Evolutionary conservation across 2,797 vertebrate species (phyloP), one percentile per base, ranked within the genome.

Genomic region (Pseudochirops corinnae): DNA sequence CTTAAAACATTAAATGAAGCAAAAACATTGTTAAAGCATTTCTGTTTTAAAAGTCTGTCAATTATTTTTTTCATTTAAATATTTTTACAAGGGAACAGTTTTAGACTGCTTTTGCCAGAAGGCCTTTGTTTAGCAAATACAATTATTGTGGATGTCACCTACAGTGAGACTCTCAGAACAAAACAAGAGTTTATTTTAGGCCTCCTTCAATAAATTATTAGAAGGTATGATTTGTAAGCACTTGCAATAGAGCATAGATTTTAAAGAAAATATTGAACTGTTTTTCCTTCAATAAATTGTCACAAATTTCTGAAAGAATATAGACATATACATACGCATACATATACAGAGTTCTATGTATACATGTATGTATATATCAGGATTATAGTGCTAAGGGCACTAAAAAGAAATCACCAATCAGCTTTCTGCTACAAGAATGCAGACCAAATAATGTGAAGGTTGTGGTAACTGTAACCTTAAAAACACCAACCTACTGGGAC

Each of bases 181-280:
- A 97, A 97, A 94, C 92, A 93, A 87, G 90, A 87, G 24, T 87
- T 74, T 96, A 96, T 92, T 96, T 97, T 55, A 93, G n/a, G 46
- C 94, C 95, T 95, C 39, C 82, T 29, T 91, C 93, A 96, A 93
- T 91, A 98, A 97, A 97, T 96, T 57, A 96, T 46, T 91, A 62
- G 31, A 96, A 50, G 93, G 90, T 90, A 94, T 50, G 93, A 91
- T 94, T 93, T 97, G 93, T 50, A 93, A 95, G n/a, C 62, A 94
- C n/a, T 87, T 28, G 2, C 50, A 95, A 67, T 92, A 93, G 67
- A 96, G 90, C 39, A 74, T 93, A 96, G 96, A 93, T 94, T 96
- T 94, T 93, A 92, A 96, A 74, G n/a, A 39, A 95, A 95, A 57
- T 90, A 74, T 60, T 91, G 29, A 92, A 93, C n/a, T 92, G 3